phyloP scores from a whole-genome alignment of 2,888 invertebrate species.

The Sphecodes monilicornis region DNA sequence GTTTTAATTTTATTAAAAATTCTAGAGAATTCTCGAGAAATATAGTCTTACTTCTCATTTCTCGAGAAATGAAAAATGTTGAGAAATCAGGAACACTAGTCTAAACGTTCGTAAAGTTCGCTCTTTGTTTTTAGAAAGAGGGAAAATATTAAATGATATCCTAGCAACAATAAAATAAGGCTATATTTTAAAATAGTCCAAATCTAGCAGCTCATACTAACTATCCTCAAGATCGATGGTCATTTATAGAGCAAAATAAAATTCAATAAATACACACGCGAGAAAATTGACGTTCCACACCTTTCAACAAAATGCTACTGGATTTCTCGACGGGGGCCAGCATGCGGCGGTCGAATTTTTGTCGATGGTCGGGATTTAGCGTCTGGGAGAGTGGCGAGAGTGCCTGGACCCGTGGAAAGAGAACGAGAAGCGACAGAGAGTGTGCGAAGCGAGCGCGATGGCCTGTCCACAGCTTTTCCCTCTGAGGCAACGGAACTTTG shows the following conservation, averaged over 20 bases:
- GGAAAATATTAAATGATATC: too few relatives aligned
- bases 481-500: not conserved
- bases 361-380: not conserved
- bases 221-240: too few relatives aligned
- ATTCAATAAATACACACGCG: not conserved
- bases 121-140: too few relatives aligned
- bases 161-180: too few relatives aligned
- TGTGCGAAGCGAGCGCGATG: slow-evolving; percentile 1
- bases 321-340: not conserved
- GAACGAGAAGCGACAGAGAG: slow-evolving; percentile 14
- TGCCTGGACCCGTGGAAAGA: not conserved
- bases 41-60: too few relatives aligned
- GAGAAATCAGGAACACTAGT: too few relatives aligned
- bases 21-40: too few relatives aligned
- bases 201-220: too few relatives aligned
- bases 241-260: not conserved
- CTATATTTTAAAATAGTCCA: too few relatives aligned
- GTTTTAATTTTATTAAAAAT: too few relatives aligned
- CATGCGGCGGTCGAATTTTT: not conserved
- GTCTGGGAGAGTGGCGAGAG: not conserved
- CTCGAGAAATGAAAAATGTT: too few relatives aligned
- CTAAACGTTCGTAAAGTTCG: too few relatives aligned
- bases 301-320: not conserved
- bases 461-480: slow-evolving; percentile 4
- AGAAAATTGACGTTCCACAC: not conserved